Evolutionary conservation across 1,140 invertebrate genomes (phyloP), one percentile per base, ranked within the genome.

Genomic region (Eufriesea mexicana): DNA sequence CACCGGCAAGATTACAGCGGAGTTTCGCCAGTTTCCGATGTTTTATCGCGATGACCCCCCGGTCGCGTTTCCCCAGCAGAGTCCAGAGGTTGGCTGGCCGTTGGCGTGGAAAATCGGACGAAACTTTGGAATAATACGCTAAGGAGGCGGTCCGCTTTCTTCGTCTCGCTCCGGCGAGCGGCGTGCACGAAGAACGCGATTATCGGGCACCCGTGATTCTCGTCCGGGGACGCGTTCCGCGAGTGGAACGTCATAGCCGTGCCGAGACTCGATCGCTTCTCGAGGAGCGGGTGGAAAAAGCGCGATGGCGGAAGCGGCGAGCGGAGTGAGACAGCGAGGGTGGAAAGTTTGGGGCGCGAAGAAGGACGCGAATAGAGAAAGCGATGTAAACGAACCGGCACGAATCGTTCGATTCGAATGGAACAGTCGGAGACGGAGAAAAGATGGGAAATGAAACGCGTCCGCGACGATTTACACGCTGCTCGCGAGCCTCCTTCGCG

Each of bases 1-100:
- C 88, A 87, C 86, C 84, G 72, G 86, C 88, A 91, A 91, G 90
- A 91, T 91, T 91, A 89, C 89, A 91, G 73, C 89, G 67, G 89
- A 91, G 90, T 91, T 91, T 90, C 90, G 84, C 90, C 89, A 89
- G 89, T 90, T 91, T 85, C 89, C 89, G 83, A 91, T 90, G 90
- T 90, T 91, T 91, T 91, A 91, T 91, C 90, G 85, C 85, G 89
- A 91, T 91, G 85, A 83, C 83, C 88, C 83, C 51, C 54, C 45
- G 68, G 67, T 70, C 67, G 10, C 72, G 23, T 68, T 28, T 64
- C 59, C 59, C 28, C 64, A 51, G 45, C 72, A 62, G 55, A 57
- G 66, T 59, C 42, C 72, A 54, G 67, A 57, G 57, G 51, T 54
- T 61, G 62, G 73, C 28, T 55, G 54, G 45, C 10, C 62, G 64